These are phyloP conservation scores for Ifrita kowaldi DNA, from an alignment of 2,113 vertebrate genomes.

Conservation along the genomic window DNA sequence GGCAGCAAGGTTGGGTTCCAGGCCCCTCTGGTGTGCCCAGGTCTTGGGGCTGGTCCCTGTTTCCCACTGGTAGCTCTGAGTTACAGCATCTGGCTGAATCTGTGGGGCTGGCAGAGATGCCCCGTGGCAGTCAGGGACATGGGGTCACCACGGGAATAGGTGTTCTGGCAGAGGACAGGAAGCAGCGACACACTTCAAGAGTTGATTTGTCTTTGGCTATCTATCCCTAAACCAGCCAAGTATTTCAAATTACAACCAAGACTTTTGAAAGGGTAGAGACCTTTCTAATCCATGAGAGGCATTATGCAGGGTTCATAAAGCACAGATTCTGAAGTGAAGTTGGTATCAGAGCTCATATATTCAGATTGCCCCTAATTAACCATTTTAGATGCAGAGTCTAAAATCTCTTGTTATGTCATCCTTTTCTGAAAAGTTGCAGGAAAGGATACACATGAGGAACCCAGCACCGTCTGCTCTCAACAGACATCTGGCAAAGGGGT, in stretches of 20 bases:
- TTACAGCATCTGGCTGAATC: background rate
- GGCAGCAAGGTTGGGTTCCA: background rate
- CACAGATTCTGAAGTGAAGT: conserved; percentile 23
- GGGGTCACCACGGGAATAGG: rapidly evolving
- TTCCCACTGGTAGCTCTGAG: background rate
- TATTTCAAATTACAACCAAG: background rate
- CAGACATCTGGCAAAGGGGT: conserved; percentile 64
- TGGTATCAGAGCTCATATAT: background rate
- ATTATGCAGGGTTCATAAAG: background rate
- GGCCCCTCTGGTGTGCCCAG: rapidly evolving
- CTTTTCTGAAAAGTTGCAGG: conserved; percentile 25
- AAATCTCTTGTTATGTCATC: conserved; percentile 5
- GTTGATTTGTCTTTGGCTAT: background rate
- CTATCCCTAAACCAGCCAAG: background rate
- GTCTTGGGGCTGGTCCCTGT: rapidly evolving
- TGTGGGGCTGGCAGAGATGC: background rate
- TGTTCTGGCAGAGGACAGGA: background rate
- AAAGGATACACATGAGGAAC: conserved; percentile 5
- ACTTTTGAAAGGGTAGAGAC: background rate
- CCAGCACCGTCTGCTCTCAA: conserved; percentile 11
- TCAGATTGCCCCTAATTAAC: background rate
- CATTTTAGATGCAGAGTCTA: background rate
- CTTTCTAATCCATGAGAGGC: background rate
- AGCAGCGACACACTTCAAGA: background rate
- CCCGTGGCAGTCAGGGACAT: rapidly evolving